Percentiles rank a stretch among this genome's conserved stretches.
phyloP scores from a whole-genome alignment of 2,888 invertebrate genomes.

The Parochlus steinenii region DNA sequence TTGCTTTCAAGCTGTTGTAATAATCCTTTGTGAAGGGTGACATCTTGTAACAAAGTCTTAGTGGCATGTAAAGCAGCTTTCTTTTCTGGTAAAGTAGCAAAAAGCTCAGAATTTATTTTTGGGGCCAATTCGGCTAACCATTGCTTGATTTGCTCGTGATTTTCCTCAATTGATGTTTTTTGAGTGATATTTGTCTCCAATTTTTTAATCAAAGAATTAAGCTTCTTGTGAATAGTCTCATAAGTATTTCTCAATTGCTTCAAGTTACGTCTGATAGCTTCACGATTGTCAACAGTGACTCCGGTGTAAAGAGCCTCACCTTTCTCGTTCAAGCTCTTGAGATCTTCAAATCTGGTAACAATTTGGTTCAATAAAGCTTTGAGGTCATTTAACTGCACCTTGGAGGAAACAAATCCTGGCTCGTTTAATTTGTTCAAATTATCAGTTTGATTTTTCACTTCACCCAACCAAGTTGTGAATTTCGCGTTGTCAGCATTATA shows the following conservation, averaged over 20 bases:
- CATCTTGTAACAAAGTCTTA: constrained; percentile 68
- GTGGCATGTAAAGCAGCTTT: constrained; percentile 70
- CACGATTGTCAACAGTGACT: constrained; percentile 74
- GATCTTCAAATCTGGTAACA: constrained; percentile 63
- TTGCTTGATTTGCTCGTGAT: constrained; percentile 68
- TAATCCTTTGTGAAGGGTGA: constrained; percentile 69
- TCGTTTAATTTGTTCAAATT: constrained; percentile 56
- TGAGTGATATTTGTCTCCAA: constrained; percentile 80
- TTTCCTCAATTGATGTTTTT: constrained; percentile 84
- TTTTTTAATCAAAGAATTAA: constrained; percentile 69
- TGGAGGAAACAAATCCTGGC: constrained; percentile 52
- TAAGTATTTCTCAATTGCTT: constrained; percentile 64
- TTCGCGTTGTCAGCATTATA: constrained; percentile 51
- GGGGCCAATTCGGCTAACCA: constrained; percentile 71
- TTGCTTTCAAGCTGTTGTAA: constrained; percentile 71
- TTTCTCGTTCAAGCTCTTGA: constrained; percentile 59
- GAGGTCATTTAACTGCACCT: constrained; percentile 57
- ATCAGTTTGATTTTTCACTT: constrained; percentile 57
- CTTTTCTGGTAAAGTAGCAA: constrained; percentile 73
- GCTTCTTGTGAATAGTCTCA: constrained; percentile 68
- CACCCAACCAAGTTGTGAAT: constrained; percentile 63
- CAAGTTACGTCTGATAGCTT: constrained; percentile 65
- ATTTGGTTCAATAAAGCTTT: constrained; percentile 39
- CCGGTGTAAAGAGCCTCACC: constrained; percentile 80
- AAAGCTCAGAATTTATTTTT: constrained; percentile 53